These are phyloP conservation scores for Chloropsis cyanopogon DNA, from an alignment of 2,113 vertebrate genomes.

Conservation along the genomic window DNA sequence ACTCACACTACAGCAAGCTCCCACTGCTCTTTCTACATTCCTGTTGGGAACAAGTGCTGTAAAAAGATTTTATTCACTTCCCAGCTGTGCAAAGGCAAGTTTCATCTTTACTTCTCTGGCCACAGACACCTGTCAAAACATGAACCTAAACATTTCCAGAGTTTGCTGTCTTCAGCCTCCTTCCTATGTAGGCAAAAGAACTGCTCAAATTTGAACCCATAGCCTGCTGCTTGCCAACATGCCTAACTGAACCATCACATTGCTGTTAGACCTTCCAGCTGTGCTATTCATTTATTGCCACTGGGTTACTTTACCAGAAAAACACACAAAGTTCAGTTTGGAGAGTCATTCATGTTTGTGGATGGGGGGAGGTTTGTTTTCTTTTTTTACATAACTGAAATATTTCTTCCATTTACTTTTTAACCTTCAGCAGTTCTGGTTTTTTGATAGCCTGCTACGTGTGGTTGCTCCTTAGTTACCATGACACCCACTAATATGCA, in stretches of 20 bases:
- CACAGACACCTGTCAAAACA: background rate
- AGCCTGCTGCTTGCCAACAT: background rate
- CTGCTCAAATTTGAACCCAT: background rate
- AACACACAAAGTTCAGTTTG: background rate
- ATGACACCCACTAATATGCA: background rate
- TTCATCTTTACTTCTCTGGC: background rate
- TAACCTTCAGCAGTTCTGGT: background rate
- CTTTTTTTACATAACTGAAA: background rate
- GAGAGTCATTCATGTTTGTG: background rate
- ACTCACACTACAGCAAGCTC: background rate
- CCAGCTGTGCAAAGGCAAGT: background rate
- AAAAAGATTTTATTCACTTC: background rate
- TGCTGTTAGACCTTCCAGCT: background rate
- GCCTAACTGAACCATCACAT: background rate
- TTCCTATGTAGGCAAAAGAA: background rate
- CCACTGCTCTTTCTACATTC: background rate
- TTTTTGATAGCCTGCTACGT: background rate
- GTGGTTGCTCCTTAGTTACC: slow-evolving; percentile 3
- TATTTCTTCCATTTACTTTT: background rate
- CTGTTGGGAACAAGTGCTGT: background rate
- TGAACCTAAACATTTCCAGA: background rate
- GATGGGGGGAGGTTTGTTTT: background rate
- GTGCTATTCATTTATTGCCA: background rate
- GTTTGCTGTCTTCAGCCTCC: background rate
- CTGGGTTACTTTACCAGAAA: background rate